Evolutionary conservation across 2,797 vertebrate genomes (phyloP), one percentile per base, ranked within the genome.

Genomic region (Streptopelia turtur): DNA sequence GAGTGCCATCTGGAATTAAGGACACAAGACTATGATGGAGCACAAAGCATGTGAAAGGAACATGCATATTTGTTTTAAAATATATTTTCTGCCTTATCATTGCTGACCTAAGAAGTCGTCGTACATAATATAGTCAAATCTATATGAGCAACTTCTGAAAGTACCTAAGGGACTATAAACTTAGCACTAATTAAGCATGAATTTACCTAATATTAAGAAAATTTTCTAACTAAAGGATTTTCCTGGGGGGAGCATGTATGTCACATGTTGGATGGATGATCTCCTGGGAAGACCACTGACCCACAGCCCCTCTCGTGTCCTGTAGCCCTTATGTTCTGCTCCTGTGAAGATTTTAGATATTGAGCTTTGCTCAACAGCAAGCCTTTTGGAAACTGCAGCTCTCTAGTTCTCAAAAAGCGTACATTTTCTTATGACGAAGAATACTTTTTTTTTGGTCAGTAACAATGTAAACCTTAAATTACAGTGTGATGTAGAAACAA

Each of bases 391-490:
- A 89, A 37, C 9, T 75, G 57, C 28, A 87, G 4, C 57, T 83
- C 55, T 78, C 23, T 52, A 47, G 3, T 84, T 90, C 57, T 68
- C 52, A 55, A 16, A 84, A 37, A 41, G 14, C 39, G 33, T 60
- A 27, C 31, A 50, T 69, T 28, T 77, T 31, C 56, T 71, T 70
- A 68, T 83, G 83, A 85, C 39, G 80, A 93, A 79, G 43, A 75
- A 66, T 18, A 16, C 50, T 85, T 66, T 53, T 64, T 63, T 63
- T 50, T 72, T 87, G 28, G 37, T 83, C 64, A 41, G 56, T 92
- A 90, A 47, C 50, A 89, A 30, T 59, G 59, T 90, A 90, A 95
- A 91, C 70, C 86, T 91, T 80, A 93, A 94, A 94, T 93, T 89
- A 83, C 57, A 47, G 45, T 50, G 60, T 77, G 81, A 95, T 94